A percentile compares a stretch with the other conserved stretches of the same genome.
These are phyloP conservation scores for Sinocyclocheilus grahami DNA, from an alignment of 2,113 vertebrate genomes.

Conservation along the genomic window DNA sequence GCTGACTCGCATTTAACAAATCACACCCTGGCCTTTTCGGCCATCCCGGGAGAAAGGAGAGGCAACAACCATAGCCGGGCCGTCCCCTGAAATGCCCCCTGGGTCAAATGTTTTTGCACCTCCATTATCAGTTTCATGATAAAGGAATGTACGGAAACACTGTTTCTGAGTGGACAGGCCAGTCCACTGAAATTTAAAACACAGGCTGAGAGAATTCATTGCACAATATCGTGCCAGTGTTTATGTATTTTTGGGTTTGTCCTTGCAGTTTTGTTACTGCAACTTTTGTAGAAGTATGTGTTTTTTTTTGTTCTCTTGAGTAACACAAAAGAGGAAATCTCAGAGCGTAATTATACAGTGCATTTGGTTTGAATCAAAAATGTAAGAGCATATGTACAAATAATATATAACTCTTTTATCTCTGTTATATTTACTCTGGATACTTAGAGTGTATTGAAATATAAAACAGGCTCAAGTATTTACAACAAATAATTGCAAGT, in stretches of 20 bases:
- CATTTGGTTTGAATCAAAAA: slow-evolving; percentile 60
- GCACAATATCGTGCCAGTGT: slow-evolving; percentile 15
- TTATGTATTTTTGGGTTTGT: slow-evolving; percentile 4
- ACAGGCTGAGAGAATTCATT: neutral
- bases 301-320: slow-evolving; percentile 56
- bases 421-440: slow-evolving; percentile 67
- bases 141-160: slow-evolving; percentile 49
- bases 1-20: slow-evolving; percentile 73
- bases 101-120: slow-evolving; percentile 67
- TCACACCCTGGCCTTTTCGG: slow-evolving; percentile 69
- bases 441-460: slow-evolving; percentile 56
- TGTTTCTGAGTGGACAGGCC: slow-evolving; percentile 8
- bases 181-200: neutral
- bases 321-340: slow-evolving; percentile 57
- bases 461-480: neutral
- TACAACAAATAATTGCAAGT: slow-evolving; percentile 56
- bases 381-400: slow-evolving; percentile 66
- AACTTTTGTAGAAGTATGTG: neutral
- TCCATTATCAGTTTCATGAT: slow-evolving; percentile 41
- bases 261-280: slow-evolving; percentile 8
- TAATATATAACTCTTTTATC: slow-evolving; percentile 68
- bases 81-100: slow-evolving; percentile 44
- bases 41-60: slow-evolving; percentile 49
- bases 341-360: slow-evolving; percentile 71
- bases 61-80: slow-evolving; percentile 29